These are phyloP conservation scores for Aethes cnicana DNA, from an alignment of 2,888 invertebrate genomes.

Conservation along the genomic window DNA sequence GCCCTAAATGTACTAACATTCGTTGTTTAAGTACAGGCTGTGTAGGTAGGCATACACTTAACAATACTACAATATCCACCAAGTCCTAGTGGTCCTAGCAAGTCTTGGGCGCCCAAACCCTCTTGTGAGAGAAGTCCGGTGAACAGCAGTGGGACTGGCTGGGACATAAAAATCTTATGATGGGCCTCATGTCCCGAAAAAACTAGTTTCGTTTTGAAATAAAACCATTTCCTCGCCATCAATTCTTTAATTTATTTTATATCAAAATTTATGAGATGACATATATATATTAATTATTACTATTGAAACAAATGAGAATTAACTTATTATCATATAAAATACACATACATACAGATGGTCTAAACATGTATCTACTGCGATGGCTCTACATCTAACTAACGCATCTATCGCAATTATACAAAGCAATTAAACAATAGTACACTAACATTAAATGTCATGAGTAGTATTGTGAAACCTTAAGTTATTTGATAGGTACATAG, in stretches of 20 bases:
- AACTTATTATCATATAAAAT: slow-evolving; percentile 27
- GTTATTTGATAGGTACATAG: slow-evolving; percentile 22
- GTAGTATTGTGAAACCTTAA: slow-evolving; percentile 32
- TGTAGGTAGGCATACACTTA: too few species aligned
- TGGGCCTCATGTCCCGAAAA: too few species aligned
- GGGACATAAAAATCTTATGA: too few species aligned
- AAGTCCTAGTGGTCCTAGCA: too few species aligned
- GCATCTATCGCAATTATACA: slow-evolving; percentile 39
- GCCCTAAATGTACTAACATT: too few species aligned
- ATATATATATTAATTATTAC: too few species aligned
- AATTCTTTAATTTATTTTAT: slow-evolving; percentile 39
- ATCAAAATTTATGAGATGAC: slow-evolving; percentile 43
- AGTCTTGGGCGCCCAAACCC: too few species aligned
- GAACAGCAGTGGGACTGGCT: too few species aligned
- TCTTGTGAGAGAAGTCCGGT: too few species aligned
- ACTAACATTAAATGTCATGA: slow-evolving; percentile 41
- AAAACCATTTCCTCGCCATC: slow-evolving; percentile 35
- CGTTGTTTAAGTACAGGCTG: too few species aligned
- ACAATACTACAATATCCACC: too few species aligned
- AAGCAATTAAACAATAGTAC: slow-evolving; percentile 41
- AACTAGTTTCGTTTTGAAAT: too few species aligned
- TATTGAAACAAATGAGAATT: slow-evolving; percentile 42
- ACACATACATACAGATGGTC: slow-evolving; percentile 33
- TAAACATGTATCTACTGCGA: slow-evolving; percentile 26
- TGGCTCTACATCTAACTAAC: slow-evolving; percentile 12